Evolutionary conservation across 2,797 vertebrate genomes (phyloP).

Genomic region (Coreius guichenoti): DNA sequence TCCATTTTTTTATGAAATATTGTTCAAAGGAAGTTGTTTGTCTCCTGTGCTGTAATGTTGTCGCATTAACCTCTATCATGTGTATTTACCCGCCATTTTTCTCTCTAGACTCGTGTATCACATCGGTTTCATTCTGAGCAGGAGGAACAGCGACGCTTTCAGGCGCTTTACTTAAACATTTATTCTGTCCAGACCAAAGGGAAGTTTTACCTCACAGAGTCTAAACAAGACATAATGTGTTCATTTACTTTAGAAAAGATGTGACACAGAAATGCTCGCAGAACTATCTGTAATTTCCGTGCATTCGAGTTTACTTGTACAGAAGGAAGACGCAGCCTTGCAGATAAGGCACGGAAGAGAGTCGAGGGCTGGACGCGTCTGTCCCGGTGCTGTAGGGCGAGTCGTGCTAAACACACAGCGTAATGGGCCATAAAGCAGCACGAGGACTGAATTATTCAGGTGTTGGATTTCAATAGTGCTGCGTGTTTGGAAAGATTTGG

Average conservation of each 20-base stretch:
- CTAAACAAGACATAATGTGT: slow-evolving; percentile 14
- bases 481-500: slow-evolving; percentile 52
- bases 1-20: neutral
- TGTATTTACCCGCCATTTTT: neutral
- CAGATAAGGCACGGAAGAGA: neutral
- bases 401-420: slow-evolving; percentile 22
- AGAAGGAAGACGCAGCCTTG: neutral
- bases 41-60: neutral
- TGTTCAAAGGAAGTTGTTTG: neutral
- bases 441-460: slow-evolving; percentile 58
- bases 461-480: slow-evolving; percentile 35
- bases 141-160: neutral
- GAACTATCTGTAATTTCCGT: neutral
- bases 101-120: neutral
- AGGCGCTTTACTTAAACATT: neutral
- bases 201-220: neutral
- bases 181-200: neutral
- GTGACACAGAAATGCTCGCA: neutral
- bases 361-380: neutral
- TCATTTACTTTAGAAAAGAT: neutral
- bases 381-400: slow-evolving; percentile 21
- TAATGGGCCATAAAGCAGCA: slow-evolving; percentile 42
- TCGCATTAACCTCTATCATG: neutral
- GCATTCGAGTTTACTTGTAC: neutral
- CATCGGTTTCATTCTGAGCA: neutral